A percentile compares a stretch with the other conserved stretches of the same genome.
Conservation (phyloP, 2,797 vertebrate species). For the Macroramphosus scolopax region DNA sequence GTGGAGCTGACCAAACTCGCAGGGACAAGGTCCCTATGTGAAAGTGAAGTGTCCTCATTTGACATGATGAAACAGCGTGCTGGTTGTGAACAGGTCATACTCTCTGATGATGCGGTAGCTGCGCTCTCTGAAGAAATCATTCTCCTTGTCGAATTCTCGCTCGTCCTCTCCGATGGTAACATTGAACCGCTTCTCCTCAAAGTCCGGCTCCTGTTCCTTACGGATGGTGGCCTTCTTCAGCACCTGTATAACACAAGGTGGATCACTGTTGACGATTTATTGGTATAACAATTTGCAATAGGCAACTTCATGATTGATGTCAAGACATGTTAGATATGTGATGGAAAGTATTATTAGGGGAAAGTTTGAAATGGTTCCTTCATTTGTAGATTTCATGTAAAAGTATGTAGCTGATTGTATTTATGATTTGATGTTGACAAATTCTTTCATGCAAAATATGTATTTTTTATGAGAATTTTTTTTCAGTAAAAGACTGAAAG, state of each 20-base stretch:
- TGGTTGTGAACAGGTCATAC: constrained; percentile 68
- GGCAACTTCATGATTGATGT: too few relatives aligned
- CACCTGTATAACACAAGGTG: constrained; percentile 73
- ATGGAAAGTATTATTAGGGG: too few relatives aligned
- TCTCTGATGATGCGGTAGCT: constrained; percentile 95
- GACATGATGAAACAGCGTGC: background rate
- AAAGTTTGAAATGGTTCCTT: too few relatives aligned
- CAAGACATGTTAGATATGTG: too few relatives aligned
- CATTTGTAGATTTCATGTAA: too few relatives aligned
- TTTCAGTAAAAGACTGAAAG: too few relatives aligned
- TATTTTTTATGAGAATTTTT: too few relatives aligned
- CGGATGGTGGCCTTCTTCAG: constrained; percentile 97
- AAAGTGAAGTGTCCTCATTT: background rate
- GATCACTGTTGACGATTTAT: background rate
- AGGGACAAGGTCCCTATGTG: too few relatives aligned
- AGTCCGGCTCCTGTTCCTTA: constrained; percentile 98
- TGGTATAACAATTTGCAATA: too few relatives aligned
- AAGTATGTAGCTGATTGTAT: too few relatives aligned
- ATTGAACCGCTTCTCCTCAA: constrained; percentile 97
- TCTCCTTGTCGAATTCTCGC: constrained; percentile 96
- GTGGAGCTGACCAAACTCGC: background rate
- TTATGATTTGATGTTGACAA: too few relatives aligned
- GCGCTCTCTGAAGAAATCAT: constrained; percentile 94
- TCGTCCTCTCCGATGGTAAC: constrained; percentile 98
- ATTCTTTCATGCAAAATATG: too few relatives aligned